phyloP scores from a whole-genome alignment of 2,797 vertebrate genomes.

The Sylvia borin region DNA sequence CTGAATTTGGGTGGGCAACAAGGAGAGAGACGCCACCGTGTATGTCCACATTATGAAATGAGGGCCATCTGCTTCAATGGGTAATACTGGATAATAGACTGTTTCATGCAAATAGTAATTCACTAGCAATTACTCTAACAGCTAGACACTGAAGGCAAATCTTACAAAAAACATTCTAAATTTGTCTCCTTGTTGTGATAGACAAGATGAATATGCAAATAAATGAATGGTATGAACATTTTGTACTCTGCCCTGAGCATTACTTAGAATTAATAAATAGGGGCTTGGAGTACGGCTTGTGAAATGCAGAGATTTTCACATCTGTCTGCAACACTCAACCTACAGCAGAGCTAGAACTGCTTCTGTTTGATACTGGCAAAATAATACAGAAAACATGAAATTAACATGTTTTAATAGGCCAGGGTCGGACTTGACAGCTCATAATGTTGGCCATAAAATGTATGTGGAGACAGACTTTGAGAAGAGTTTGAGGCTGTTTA shows the following conservation, averaged over 20 bases:
- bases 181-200: constrained; percentile 41
- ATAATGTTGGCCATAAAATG: accelerated
- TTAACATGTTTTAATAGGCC: not conserved
- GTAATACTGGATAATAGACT: not conserved
- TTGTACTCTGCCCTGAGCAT: not conserved
- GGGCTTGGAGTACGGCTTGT: not conserved
- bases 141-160: not conserved
- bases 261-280: not conserved
- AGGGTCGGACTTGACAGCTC: not conserved
- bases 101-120: not conserved
- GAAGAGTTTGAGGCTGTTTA: not conserved
- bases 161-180: constrained; percentile 1
- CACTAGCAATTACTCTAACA: not conserved
- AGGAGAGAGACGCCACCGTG: not conserved
- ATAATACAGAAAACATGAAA: not conserved
- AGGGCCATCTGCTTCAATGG: not conserved
- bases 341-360: not conserved
- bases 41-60: not conserved
- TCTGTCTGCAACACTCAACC: not conserved
- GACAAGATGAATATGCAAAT: constrained; percentile 21
- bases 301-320: not conserved
- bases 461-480: not conserved
- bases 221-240: constrained; percentile 20
- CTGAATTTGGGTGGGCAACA: not conserved
- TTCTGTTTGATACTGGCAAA: not conserved